Percentiles rank a stretch among this genome's conserved stretches.
These are phyloP conservation scores for Lucifuga dentata DNA, from an alignment of 2,113 vertebrate genomes.

Conservation along the genomic window DNA sequence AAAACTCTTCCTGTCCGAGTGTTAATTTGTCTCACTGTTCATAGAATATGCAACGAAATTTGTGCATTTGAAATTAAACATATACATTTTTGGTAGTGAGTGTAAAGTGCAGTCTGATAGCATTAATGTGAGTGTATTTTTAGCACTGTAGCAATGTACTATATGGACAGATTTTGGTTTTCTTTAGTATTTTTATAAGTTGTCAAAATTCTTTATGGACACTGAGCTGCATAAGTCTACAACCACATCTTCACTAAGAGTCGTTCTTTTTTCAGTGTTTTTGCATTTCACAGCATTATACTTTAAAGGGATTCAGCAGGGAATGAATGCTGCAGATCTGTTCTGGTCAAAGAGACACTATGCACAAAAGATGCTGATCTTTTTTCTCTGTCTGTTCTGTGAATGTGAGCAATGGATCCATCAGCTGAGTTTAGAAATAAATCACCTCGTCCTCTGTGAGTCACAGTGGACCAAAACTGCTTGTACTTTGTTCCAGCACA, in stretches of 20 bases:
- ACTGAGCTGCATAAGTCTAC: conserved; percentile 43
- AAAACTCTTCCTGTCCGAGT: not conserved
- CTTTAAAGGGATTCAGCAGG: conserved; percentile 34
- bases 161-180: conserved; percentile 43
- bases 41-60: not conserved
- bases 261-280: conserved; percentile 26
- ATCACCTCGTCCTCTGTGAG: conserved; percentile 15
- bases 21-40: conserved; percentile 1
- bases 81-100: conserved; percentile 26
- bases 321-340: conserved; percentile 14
- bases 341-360: conserved; percentile 27
- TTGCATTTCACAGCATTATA: conserved; percentile 46
- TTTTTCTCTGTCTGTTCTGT: conserved; percentile 11
- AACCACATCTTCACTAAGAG: conserved; percentile 25
- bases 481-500: not conserved
- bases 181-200: conserved; percentile 33
- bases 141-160: too few relatives aligned
- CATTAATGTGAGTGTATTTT: conserved; percentile 48
- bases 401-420: conserved; percentile 6
- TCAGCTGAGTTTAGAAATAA: conserved; percentile 14
- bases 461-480: conserved; percentile 16
- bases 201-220: conserved; percentile 33
- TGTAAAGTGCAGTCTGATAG: conserved; percentile 37
- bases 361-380: not conserved
- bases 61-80: too few relatives aligned